Percentiles rank a stretch among this genome's conserved stretches.
Conservation (phyloP, 2,888 invertebrate species). For the Apodemia duryi region DNA sequence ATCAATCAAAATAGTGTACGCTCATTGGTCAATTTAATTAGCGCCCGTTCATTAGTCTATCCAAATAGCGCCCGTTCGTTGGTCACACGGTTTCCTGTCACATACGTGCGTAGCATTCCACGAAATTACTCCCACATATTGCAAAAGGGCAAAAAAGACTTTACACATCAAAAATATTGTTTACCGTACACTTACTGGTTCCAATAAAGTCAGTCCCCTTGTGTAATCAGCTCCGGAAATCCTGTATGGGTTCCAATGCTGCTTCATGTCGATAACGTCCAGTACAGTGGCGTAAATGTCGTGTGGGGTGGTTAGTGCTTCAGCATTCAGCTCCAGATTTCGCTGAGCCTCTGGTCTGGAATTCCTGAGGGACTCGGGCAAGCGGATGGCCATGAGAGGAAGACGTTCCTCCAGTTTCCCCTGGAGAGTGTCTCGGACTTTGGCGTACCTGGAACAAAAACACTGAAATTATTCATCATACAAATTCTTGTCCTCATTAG, state of each 20-base stretch:
- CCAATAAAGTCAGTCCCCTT: slow-evolving; percentile 81
- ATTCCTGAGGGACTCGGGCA: slow-evolving; percentile 84
- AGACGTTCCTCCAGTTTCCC: slow-evolving; percentile 95
- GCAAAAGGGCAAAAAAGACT: no score
- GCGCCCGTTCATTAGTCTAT: no score
- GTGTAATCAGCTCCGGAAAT: slow-evolving; percentile 72
- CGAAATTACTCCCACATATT: no score
- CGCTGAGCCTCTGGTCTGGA: slow-evolving; percentile 79
- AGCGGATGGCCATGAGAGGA: slow-evolving; percentile 89
- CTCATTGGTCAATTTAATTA: no score
- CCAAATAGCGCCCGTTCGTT: no score
- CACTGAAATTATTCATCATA: no score
- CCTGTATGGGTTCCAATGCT: slow-evolving; percentile 49
- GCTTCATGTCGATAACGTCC: slow-evolving; percentile 79
- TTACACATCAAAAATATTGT: no score
- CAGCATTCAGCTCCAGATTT: slow-evolving; percentile 82
- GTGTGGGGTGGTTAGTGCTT: slow-evolving; percentile 90
- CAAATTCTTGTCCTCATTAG: no score
- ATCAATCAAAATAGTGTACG: no score
- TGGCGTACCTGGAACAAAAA: slow-evolving; percentile 82
- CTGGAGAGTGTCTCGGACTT: slow-evolving; percentile 90
- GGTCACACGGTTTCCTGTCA: no score
- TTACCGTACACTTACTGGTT: slow-evolving; percentile 64
- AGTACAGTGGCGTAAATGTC: slow-evolving; percentile 91
- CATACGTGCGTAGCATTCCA: no score